Percentiles rank a stretch among this genome's conserved stretches.
Evolutionary conservation across 1,140 invertebrate species (phyloP).

Genomic region (Lithobius niger): DNA sequence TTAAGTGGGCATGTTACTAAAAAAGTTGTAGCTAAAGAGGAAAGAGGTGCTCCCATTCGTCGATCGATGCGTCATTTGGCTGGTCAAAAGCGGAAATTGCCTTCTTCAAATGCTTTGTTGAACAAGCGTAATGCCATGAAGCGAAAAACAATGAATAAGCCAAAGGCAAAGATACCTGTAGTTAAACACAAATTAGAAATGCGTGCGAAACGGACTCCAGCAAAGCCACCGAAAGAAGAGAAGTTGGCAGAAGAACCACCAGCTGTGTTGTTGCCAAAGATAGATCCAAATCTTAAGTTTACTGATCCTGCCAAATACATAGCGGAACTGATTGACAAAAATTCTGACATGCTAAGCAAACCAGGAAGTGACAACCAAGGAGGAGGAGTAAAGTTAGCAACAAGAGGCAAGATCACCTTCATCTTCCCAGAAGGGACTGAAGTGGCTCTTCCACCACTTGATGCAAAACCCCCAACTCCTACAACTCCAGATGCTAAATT

Average conservation of each 20-base stretch:
- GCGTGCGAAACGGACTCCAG: not conserved
- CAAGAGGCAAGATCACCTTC: slow-evolving; percentile 4
- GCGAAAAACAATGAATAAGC: not conserved
- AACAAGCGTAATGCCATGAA: not conserved
- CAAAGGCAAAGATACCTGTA: not conserved
- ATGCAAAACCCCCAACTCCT: too few species aligned
- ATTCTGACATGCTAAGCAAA: slow-evolving; percentile 1
- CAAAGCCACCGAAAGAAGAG: not conserved
- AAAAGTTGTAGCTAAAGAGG: too few species aligned
- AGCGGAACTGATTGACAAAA: slow-evolving; percentile 1
- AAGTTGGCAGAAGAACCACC: not conserved
- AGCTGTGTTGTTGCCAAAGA: not conserved
- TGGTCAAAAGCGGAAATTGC: not conserved
- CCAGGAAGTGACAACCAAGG: not conserved
- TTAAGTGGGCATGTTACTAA: too few species aligned
- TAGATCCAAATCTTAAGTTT: slow-evolving; percentile 1
- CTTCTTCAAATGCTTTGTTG: too few species aligned
- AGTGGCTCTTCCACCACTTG: not conserved
- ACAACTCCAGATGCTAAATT: not conserved
- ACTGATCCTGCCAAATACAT: slow-evolving; percentile 8
- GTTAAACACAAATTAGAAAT: not conserved
- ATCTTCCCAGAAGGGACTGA: not conserved
- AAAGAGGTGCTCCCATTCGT: not conserved
- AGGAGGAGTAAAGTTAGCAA: not conserved
- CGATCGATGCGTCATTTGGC: not conserved